Percentiles rank a stretch among this genome's conserved stretches.
phyloP scores from a whole-genome alignment of 2,797 vertebrate species.

The Scarus forsteni region DNA sequence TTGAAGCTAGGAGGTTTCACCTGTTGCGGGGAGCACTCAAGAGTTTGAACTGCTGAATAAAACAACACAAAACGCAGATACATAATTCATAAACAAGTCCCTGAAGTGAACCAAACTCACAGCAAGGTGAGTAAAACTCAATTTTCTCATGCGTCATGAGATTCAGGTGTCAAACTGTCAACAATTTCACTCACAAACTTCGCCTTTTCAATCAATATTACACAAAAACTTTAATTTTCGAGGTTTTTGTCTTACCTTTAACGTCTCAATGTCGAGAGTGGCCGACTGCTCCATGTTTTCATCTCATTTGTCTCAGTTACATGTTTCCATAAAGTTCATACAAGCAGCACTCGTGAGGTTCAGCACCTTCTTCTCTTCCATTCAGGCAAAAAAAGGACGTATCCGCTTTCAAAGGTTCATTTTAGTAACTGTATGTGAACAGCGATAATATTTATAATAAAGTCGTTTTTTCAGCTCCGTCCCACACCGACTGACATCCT shows the following conservation, averaged over 20 bases:
- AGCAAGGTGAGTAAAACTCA: neutral
- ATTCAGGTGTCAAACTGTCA: neutral
- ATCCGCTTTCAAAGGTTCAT: neutral
- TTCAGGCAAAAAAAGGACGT: neutral
- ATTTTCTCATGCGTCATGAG: neutral
- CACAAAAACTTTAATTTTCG: neutral
- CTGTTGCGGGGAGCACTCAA: conserved; percentile 55
- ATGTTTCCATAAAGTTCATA: conserved; percentile 73
- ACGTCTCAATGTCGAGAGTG: conserved; percentile 86
- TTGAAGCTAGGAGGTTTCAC: conserved; percentile 33
- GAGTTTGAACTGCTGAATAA: conserved; percentile 18
- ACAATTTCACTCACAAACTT: neutral
- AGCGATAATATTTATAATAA: neutral
- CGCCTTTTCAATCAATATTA: neutral
- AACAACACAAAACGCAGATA: neutral
- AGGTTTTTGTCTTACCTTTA: conserved; percentile 85
- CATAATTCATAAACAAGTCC: conserved; percentile 6
- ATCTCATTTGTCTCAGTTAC: conserved; percentile 52
- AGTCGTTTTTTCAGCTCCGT: neutral
- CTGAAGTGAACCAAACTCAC: neutral
- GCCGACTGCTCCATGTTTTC: conserved; percentile 86
- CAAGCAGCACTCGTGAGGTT: neutral
- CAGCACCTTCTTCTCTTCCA: conserved; percentile 8
- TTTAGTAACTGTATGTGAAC: fast-evolving
- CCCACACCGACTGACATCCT: neutral